Evolutionary conservation across 2,113 vertebrate genomes (phyloP), one percentile per base, ranked within the genome.

Genomic region (Ailurus styani): DNA sequence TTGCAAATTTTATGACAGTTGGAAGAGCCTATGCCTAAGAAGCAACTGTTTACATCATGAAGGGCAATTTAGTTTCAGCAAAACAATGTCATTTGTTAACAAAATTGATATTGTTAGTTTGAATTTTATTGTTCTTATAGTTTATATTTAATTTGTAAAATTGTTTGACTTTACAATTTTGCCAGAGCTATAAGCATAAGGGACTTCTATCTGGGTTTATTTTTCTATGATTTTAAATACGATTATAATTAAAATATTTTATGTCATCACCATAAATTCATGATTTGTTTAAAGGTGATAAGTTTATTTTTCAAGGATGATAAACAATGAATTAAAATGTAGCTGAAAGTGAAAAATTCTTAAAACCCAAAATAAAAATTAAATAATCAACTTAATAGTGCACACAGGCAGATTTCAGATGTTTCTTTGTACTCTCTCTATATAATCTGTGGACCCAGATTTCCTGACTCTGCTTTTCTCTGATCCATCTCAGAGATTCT

Each of bases 1-100:
- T 54, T 82, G 72, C 94, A 96, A 85, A 87, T 96, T 84, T 88
- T 89, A 86, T 89, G 29, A 82, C 13, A 66, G 2, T 91, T 77
- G 34, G 47, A 82, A 91, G 34, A 75, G 2, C 1, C 9, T 47
- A 3, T 64, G 45, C 25, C 20, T 84, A n/a, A 85, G 54, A 91
- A n/a, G 6, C 52, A 81, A 7, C 34, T 40, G 70, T 87, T 90
- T 10, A 40, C 14, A 68, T 62, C 12, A 55, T 79, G 37, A 93
- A 82, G 62, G 40, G 25, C 54, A 90, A 90, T 92, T 91, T 93
- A 87, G 15, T 81, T 57, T 81, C 40, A 87, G 86, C 14, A 81
- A 95, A 84, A 93, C 6, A n/a, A 37, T 55, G 55, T 73, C 21
- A 87, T 72, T 96, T 84, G 54, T 90, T 31, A 79, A 79, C 13